These are phyloP conservation scores for Ammodytes dubius DNA, from an alignment of 2,113 vertebrate species.

Conservation along the genomic window DNA sequence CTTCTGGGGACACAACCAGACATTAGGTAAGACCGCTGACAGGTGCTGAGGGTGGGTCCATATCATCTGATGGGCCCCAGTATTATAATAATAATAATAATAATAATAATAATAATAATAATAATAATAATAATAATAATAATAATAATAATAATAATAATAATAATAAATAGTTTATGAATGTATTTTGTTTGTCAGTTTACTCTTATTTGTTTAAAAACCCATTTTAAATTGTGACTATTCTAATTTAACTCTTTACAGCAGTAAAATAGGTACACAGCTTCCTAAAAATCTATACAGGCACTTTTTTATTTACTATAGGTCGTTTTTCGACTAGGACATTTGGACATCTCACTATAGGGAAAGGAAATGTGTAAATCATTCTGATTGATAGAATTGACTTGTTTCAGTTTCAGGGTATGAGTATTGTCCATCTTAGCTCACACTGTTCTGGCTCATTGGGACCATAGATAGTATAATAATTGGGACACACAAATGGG, in stretches of 20 bases:
- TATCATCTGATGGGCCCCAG: not conserved
- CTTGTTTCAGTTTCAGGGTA: not conserved
- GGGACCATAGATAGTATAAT: too few relatives aligned
- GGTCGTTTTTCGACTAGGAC: not conserved
- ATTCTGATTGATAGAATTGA: not conserved
- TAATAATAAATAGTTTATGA: too few relatives aligned
- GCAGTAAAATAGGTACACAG: too few relatives aligned
- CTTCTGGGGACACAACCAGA: constrained; percentile 97
- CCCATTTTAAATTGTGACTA: too few relatives aligned
- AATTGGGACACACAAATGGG: not conserved
- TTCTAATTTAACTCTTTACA: too few relatives aligned
- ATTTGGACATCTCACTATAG: not conserved
- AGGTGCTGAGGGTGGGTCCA: not conserved
- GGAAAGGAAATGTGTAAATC: not conserved
- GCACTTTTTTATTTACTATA: too few relatives aligned
- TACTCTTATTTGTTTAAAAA: too few relatives aligned
- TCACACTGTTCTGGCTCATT: not conserved
- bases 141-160: too few relatives aligned
- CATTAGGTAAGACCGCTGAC: constrained; percentile 84
- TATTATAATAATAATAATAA: not conserved
- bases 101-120: too few relatives aligned
- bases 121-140: too few relatives aligned
- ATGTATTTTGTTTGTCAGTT: too few relatives aligned
- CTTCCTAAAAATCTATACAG: too few relatives aligned
- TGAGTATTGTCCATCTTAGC: not conserved